Percentiles rank a stretch among this genome's conserved stretches.
Evolutionary conservation across 2,797 vertebrate genomes (phyloP).

Genomic region (Pristis pectinata): DNA sequence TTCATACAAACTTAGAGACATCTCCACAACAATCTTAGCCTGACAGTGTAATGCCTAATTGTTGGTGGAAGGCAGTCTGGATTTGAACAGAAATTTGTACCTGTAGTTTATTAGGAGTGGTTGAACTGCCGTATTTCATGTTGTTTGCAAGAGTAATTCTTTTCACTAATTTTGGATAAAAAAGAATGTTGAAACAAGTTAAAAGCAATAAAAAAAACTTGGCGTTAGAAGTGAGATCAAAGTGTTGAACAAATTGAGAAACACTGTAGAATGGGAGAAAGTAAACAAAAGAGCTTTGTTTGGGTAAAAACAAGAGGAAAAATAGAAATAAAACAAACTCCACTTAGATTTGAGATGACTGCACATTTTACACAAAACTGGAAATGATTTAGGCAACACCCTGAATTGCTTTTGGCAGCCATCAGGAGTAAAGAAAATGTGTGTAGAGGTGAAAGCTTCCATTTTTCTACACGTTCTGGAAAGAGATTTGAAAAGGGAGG

Average conservation of each 20-base stretch:
- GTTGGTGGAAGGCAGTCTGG: neutral
- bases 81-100: neutral
- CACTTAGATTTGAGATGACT: neutral
- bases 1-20: neutral
- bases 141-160: constrained; percentile 7
- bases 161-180: neutral
- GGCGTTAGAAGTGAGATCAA: constrained; percentile 1
- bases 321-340: neutral
- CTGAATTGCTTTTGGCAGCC: neutral
- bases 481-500: neutral
- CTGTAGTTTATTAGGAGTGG: no score
- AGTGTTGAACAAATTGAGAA: constrained; percentile 1
- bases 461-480: neutral
- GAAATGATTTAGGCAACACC: neutral
- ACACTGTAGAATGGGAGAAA: neutral
- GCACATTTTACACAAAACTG: neutral
- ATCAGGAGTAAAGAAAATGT: neutral
- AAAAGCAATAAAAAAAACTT: neutral
- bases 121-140: neutral
- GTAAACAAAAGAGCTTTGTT: constrained; percentile 4
- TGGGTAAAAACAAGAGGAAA: neutral
- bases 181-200: neutral
- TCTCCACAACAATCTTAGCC: neutral
- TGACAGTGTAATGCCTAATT: neutral
- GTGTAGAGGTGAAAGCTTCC: neutral